Evolutionary conservation across 2,113 vertebrate genomes (phyloP), one percentile per base, ranked within the genome.

Genomic region (Conger conger): DNA sequence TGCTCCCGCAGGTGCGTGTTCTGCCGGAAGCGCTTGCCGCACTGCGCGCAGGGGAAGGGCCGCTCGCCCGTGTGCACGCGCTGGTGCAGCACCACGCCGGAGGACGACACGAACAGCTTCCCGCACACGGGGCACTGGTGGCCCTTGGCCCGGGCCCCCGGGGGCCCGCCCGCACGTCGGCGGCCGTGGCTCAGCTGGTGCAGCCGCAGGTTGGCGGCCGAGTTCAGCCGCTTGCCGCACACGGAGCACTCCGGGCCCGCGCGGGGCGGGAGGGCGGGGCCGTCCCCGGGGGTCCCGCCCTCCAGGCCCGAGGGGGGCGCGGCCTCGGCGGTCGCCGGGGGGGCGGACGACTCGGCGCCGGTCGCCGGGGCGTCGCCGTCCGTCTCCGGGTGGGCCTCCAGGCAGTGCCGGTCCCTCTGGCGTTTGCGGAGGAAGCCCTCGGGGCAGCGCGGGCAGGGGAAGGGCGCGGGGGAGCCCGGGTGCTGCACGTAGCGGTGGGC

Each of bases 1-100:
- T 98, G 97, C 92, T 98, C 97, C 4, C 97, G 95, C 82, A 98
- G 93, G 90, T 98, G 97, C 0, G 96, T 97, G 83, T 96, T 96
- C 88, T 98, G 97, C 0, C 97, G 96, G 91, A 98, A 98, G 45
- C 96, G 95, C 87, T 98, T 98, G 81, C 96, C 96, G 0, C 97
- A 97, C 84, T 97, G 95, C 8, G 91, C 89, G 89, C 92, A 96
- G 83, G 94, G 95, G 86, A 91, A 96, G 0, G 89, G 96, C 0
- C 96, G 94, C 79, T 96, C 96, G 0, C 96, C 96, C 0, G 96
- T 95, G 87, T 97, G 97, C 20, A 96, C 95, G 1, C 96, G 93
- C 88, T 96, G 96, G 92, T 98, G 98, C 33, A 97, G 95, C 0
- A 95, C 95, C 0, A 99, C 94, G 13, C 96, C 96, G 0, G 97